Base-by-base conservation (phyloP, 2,888 invertebrate species). In the Girardia tigrina region DNA sequence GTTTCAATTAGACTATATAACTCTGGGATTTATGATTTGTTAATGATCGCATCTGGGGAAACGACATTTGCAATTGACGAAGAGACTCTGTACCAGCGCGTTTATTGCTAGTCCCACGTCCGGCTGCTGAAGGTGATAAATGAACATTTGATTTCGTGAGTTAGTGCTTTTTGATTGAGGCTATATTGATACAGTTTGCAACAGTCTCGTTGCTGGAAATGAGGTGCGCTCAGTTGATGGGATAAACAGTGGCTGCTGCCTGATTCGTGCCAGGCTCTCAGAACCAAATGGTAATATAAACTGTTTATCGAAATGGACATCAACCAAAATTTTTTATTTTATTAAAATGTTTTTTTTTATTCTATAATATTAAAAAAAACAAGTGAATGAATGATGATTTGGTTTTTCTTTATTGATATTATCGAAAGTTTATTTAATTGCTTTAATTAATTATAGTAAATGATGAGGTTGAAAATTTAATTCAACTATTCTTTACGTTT, bases 1-100 rank as follows among this genome's bases (percentile, higher is more conserved):
- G 56, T 56, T 56, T 56, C 56, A 56, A 56, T 56, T 56, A 56
- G 56, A 56, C 56, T 56, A n/a, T 56, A 56, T 56, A 56, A 56
- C 56, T 56, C 8, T 56, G 56, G 4, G 56, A 56, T 56, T 56
- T 56, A 56, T 56, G 8, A 2, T n/a, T 56, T 56, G n/a, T 56
- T 56, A 56, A 56, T 56, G 56, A 56, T 56, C 56, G 56, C 56
- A 56, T 56, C 56, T 56, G 56, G 56, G 56, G 56, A 56, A 56
- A 56, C 56, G n/a, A 56, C 56, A 56, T 56, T 56, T 56, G 23
- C 23, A 23, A n/a, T 8, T n/a, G 8, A 4, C 56, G 4, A n/a
- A 16, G n/a, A 20, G n/a, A n/a, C n/a, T 56, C 56, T n/a, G 56
- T 56, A 56, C n/a, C 20, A n/a, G 4, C 56, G 8, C n/a, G 23